These are phyloP conservation scores for Hylaeus volcanicus DNA, from an alignment of 1,140 invertebrate genomes.

Conservation along the genomic window DNA sequence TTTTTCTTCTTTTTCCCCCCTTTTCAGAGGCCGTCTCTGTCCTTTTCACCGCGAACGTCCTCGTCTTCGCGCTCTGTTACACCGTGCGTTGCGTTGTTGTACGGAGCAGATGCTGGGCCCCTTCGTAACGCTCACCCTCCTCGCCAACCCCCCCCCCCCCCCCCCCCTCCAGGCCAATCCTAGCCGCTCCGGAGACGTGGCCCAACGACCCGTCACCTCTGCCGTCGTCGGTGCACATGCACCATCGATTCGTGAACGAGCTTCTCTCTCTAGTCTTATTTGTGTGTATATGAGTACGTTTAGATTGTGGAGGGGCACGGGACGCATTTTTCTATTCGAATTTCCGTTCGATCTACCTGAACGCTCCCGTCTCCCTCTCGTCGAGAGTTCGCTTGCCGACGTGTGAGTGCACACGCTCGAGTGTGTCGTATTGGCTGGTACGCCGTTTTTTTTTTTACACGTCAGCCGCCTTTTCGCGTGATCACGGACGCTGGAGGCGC, in stretches of 20 bases:
- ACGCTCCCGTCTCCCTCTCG: slow-evolving; percentile 40
- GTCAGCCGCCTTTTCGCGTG: slow-evolving; percentile 45
- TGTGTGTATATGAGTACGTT: slow-evolving; percentile 31
- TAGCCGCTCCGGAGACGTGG: slow-evolving; percentile 23
- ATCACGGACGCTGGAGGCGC: background rate
- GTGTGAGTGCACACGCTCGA: slow-evolving; percentile 23
- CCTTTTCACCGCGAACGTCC: background rate
- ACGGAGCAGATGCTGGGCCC: slow-evolving; percentile 65
- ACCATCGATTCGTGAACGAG: slow-evolving; percentile 31
- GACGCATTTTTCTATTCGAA: slow-evolving; percentile 62
- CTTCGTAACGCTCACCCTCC: slow-evolving; percentile 26
- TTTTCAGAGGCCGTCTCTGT: slow-evolving; percentile 19
- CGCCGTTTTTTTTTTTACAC: slow-evolving; percentile 38
- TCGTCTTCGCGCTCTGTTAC: slow-evolving; percentile 49
- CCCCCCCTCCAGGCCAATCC: slow-evolving; percentile 13
- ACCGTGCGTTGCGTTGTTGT: slow-evolving; percentile 55
- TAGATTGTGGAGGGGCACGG: background rate
- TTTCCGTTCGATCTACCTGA: slow-evolving; percentile 63
- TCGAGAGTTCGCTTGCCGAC: background rate
- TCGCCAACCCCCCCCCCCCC: background rate
- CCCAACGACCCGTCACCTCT: slow-evolving; percentile 49
- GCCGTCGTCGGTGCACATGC: slow-evolving; percentile 41
- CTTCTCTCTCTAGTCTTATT: background rate
- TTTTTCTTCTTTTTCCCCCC: slow-evolving; percentile 11
- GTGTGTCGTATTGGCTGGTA: slow-evolving; percentile 50